These are phyloP conservation scores for Alexandromys oeconomus DNA, from an alignment of 2,797 vertebrate species.

Conservation along the genomic window DNA sequence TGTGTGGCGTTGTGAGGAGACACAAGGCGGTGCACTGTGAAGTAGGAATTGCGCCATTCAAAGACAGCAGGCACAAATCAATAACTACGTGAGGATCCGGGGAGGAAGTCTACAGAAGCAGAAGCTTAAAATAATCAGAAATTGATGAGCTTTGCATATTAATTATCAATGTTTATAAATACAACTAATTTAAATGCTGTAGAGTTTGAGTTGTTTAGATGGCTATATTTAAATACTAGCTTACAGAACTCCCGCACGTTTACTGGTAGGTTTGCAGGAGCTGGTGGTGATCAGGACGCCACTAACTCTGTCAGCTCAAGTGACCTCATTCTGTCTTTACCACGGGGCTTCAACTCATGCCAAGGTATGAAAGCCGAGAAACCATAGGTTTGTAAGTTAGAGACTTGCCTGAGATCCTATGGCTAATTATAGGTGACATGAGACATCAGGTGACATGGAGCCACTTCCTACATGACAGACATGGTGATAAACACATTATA, in stretches of 20 bases:
- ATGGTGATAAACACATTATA: neutral
- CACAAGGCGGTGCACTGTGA: neutral
- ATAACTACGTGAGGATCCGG: neutral
- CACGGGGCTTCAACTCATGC: neutral
- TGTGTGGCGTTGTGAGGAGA: neutral
- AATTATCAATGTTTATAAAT: neutral
- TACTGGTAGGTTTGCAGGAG: neutral
- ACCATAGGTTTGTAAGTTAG: neutral
- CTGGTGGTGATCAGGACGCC: neutral
- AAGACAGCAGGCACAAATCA: neutral
- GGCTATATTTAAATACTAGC: neutral
- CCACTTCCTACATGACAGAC: neutral
- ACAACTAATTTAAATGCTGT: conserved; percentile 18
- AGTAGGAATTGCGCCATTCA: neutral
- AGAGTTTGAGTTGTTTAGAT: neutral
- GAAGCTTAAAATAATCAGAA: neutral
- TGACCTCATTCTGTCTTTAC: neutral
- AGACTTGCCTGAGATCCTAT: neutral
- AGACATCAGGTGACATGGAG: neutral
- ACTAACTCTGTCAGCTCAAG: neutral
- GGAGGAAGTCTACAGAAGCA: neutral
- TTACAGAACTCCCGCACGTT: neutral
- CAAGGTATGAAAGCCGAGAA: conserved; percentile 17
- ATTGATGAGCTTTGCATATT: neutral
- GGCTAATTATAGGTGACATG: neutral